Conservation (phyloP, 2,888 invertebrate species). For the Biston betularia region DNA sequence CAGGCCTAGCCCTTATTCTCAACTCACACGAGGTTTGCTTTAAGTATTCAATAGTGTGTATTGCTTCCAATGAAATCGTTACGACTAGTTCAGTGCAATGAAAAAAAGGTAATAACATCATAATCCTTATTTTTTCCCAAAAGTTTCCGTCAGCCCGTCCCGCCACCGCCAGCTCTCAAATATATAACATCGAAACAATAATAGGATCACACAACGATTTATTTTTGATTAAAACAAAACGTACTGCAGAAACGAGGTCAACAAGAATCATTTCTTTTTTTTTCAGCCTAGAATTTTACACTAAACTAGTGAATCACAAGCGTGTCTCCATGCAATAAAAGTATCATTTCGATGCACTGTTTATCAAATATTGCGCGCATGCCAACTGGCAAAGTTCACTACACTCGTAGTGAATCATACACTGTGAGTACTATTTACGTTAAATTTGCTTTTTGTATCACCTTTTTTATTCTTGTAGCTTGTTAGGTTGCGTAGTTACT, state of each 20-base stretch:
- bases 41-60: too few relatives aligned
- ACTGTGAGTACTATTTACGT: conserved; percentile 26
- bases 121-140: too few relatives aligned
- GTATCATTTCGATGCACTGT: conserved; percentile 27
- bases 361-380: conserved; percentile 46
- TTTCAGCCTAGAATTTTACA: neutral
- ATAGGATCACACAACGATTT: too few relatives aligned
- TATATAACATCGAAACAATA: too few relatives aligned
- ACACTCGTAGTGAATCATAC: conserved; percentile 42
- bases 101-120: too few relatives aligned
- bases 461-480: conserved; percentile 4
- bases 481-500: neutral
- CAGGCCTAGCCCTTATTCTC: too few relatives aligned
- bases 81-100: too few relatives aligned
- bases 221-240: neutral
- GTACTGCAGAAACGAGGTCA: neutral
- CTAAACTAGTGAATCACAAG: conserved; percentile 23
- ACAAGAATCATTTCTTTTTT: neutral
- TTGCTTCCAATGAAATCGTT: too few relatives aligned
- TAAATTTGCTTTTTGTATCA: conserved; percentile 14
- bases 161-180: too few relatives aligned
- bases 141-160: too few relatives aligned
- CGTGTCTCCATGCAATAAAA: conserved; percentile 35
- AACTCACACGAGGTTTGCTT: too few relatives aligned
- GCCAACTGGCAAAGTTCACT: conserved; percentile 61